A percentile compares a stretch with the other conserved stretches of the same genome.
Evolutionary conservation across 2,888 invertebrate species (phyloP).

Genomic region (Trachelus tabidus): DNA sequence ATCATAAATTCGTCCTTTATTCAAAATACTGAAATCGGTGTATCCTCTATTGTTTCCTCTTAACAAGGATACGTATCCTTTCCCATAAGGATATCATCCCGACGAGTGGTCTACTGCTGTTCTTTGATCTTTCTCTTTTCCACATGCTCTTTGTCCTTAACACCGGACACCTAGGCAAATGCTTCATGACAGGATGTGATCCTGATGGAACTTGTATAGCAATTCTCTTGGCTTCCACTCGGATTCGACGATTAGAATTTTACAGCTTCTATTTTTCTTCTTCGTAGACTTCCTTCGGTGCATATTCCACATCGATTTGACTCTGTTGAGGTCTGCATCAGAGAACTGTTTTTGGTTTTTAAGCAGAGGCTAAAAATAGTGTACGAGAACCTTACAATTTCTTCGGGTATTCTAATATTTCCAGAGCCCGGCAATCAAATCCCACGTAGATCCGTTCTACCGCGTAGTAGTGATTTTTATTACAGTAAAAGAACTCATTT

Average conservation of each 20-base stretch:
- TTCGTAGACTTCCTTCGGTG: neutral
- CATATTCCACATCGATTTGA: neutral
- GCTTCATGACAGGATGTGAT: slow-evolving; percentile 7
- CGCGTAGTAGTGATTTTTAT: neutral
- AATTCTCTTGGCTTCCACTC: slow-evolving; percentile 21
- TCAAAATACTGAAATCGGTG: neutral
- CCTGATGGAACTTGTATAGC: slow-evolving; percentile 28
- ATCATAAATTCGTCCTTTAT: neutral
- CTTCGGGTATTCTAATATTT: neutral
- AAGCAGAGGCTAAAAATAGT: neutral
- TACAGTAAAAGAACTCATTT: neutral
- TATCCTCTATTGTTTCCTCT: slow-evolving; percentile 23
- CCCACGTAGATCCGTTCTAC: neutral
- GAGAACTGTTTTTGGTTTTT: too few relatives aligned
- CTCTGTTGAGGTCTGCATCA: too few relatives aligned
- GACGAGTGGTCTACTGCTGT: slow-evolving; percentile 47
- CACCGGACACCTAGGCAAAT: neutral
- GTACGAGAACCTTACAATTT: neutral
- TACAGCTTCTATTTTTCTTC: neutral
- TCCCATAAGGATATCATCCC: slow-evolving; percentile 36
- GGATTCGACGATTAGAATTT: neutral
- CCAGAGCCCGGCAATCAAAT: neutral
- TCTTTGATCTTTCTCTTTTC: neutral
- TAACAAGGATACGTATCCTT: neutral
- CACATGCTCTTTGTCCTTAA: neutral